Base-by-base conservation (phyloP, 2,113 vertebrate species). In the Panthera leo region DNA sequence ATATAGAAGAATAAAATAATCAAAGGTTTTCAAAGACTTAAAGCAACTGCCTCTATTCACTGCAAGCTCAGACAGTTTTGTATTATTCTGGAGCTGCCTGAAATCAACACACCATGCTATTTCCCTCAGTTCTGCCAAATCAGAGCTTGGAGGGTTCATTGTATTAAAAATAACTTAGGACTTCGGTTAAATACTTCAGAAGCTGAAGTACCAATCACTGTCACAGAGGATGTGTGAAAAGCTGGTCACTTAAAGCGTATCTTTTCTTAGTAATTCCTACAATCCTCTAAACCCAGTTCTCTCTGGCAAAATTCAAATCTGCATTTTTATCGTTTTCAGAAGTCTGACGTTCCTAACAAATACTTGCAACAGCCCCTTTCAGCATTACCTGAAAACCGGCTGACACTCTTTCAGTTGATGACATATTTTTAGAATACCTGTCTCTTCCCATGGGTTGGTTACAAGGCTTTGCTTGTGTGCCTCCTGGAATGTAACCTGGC, bases 101-200 rank as follows among this genome's bases (percentile, higher is more conserved):
- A 71, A 67, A 36, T 88, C 31, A 88, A 63, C 3, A 23, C 2
- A 31, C 2, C 36, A 23, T n/a, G 21, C 78, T 73, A 8, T 91
- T 73, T 94, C 4, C 42, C 4, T 80, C 14, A 63, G 11, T 85
- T 82, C 76, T 85, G 55, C 85, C n/a, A 95, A 76, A 89, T 45
- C 19, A 27, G 85, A 73, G 27, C 51, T 76, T 16, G 0, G 65
- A 91, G 0, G 25, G 27, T 67, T 96, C 18, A 48, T 39, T 55
- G 34, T 71, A 79, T 94, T 95, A 89, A 92, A 97, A 96, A 91
- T 93, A 45, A 61, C 75, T 55, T 27, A 91, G 78, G 25, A 68
- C 39, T 92, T 88, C 65, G 29, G 42, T 48, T 89, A 83, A 63
- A 86, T 91, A 36, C 71, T 76, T 85, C 58, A 78, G 85, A 94